phyloP scores from a whole-genome alignment of 2,113 vertebrate species.

The Sinosuthora webbiana region DNA sequence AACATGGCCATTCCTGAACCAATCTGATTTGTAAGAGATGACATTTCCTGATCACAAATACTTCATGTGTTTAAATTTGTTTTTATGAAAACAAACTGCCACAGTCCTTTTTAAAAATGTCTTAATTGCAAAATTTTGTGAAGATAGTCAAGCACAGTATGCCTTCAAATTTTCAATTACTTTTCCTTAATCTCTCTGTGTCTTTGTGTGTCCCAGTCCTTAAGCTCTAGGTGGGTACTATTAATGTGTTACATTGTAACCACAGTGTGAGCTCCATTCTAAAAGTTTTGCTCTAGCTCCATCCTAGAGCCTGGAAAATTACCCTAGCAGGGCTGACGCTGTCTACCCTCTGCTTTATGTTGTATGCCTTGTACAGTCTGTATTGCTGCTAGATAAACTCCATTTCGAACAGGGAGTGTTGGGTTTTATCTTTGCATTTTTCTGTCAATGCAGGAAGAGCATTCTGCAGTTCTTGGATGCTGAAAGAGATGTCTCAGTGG shows the following conservation, averaged over 20 bases:
- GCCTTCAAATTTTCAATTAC: not conserved
- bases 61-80: not conserved
- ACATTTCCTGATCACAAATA: not conserved
- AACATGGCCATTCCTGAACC: not conserved
- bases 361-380: not conserved
- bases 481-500: constrained; percentile 85
- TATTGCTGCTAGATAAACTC: not conserved
- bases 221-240: not conserved
- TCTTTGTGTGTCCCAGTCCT: not conserved
- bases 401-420: rapidly evolving
- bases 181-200: not conserved
- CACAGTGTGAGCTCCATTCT: not conserved
- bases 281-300: not conserved
- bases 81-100: not conserved
- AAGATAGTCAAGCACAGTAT: not conserved
- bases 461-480: constrained; percentile 88
- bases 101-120: not conserved
- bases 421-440: not conserved
- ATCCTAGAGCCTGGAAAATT: not conserved
- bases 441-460: constrained; percentile 77
- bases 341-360: not conserved
- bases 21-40: not conserved
- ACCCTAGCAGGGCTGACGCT: not conserved
- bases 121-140: not conserved
- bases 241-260: not conserved